Evolutionary conservation across 2,113 vertebrate genomes (phyloP).

Genomic region (Andinoacara biseriatus): DNA sequence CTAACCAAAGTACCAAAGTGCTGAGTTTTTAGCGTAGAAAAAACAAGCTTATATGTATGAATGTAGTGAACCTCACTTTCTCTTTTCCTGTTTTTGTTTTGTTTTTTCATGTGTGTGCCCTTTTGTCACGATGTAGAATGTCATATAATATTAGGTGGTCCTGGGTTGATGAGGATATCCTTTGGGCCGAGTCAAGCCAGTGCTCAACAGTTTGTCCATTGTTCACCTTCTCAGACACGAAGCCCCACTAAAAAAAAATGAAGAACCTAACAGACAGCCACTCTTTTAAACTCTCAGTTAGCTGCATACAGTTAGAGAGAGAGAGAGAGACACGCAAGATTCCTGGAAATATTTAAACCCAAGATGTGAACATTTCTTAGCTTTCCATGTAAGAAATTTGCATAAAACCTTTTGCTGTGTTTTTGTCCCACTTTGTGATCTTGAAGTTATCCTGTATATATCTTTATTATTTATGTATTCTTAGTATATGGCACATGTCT

Average conservation of each 20-base stretch:
- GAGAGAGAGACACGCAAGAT: neutral
- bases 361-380: neutral
- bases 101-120: constrained; percentile 35
- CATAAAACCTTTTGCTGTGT: neutral
- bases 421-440: neutral
- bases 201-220: constrained; percentile 78
- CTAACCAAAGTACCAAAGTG: neutral
- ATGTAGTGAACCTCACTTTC: constrained; percentile 16
- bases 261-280: constrained; percentile 43
- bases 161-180: constrained; percentile 76
- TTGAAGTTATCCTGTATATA: neutral
- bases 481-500: neutral
- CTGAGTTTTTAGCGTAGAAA: constrained; percentile 16
- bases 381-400: neutral
- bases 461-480: neutral
- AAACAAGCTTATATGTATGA: constrained; percentile 15
- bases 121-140: constrained; percentile 60
- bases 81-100: constrained; percentile 13
- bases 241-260: constrained; percentile 26
- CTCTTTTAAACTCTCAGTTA: constrained; percentile 47
- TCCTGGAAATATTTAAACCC: neutral
- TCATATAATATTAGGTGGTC: constrained; percentile 68
- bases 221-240: constrained; percentile 67
- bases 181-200: constrained; percentile 60
- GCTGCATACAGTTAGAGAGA: constrained; percentile 16